Evolutionary conservation across 2,888 invertebrate species (phyloP), one percentile per base, ranked within the genome.

Genomic region (Eudemis profundana): DNA sequence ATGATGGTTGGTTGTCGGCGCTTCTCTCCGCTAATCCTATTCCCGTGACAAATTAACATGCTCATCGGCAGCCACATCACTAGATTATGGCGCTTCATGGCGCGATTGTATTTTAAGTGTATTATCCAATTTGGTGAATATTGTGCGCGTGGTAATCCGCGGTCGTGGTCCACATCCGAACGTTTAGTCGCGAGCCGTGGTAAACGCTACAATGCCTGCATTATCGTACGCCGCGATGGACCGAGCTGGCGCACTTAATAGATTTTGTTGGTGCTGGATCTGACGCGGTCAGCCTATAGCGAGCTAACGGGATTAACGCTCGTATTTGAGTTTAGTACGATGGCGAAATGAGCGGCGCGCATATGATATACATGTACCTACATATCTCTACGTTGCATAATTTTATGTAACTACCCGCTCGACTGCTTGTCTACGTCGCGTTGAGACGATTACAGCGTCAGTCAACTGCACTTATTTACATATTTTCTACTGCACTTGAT

Each of bases 61-160:
- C 88, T 90, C 91, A 90, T 92, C 90, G 90, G 88, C 88, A 86
- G 86, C 85, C 86, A 83, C 90, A 85, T 86, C 88, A 88, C 86
- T 89, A 87, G 90, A 89, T 90, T 92, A 91, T 86, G 84, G 82
- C 84, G 87, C 90, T 90, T 89, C 86, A 89, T 85, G 83, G 86
- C 87, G 85, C 93, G 92, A 92, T 92, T 91, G 93, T 93, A 92
- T 93, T 93, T 93, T 93, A 94, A 93, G 93, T 93, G 93, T 93
- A 93, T 94, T 93, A 94, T 93, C 93, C 93, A 93, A 93, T 93
- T 93, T 92, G 91, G 87, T 85, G 86, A 92, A 89, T 93, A 93
- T 93, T 92, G 93, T 93, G 91, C 92, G 92, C 91, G 89, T 79
- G 85, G 84, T 90, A 90, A 91, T 90, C 89, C 86, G 85, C 81